A percentile compares a stretch with the other conserved stretches of the same genome.
Conservation (phyloP, 1,140 invertebrate species). For the Ganaspis sp. region DNA sequence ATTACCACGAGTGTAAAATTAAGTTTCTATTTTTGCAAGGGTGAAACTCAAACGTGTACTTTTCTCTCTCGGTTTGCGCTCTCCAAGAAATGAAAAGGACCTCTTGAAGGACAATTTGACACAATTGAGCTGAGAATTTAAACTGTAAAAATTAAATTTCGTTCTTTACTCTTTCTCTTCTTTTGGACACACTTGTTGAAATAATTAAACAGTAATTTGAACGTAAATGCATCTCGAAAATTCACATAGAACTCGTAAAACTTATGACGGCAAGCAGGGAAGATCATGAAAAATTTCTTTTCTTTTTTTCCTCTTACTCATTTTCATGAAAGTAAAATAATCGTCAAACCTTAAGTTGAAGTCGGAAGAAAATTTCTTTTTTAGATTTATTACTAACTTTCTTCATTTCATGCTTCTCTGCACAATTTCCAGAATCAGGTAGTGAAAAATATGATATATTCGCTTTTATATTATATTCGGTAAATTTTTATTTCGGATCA, state of each 20-base stretch:
- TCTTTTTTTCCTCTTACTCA: neutral
- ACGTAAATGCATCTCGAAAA: conserved; percentile 5
- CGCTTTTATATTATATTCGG: neutral
- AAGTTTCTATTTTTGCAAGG: conserved; percentile 20
- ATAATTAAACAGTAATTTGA: conserved; percentile 8
- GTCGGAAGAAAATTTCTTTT: neutral
- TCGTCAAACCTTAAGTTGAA: neutral
- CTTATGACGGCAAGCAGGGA: neutral
- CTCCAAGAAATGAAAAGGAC: neutral
- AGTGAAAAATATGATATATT: neutral
- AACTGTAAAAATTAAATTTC: neutral
- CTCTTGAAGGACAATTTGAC: neutral
- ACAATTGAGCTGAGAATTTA: neutral
- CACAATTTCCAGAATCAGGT: neutral
- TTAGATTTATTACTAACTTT: neutral
- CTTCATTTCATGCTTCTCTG: neutral
- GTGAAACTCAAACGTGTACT: neutral
- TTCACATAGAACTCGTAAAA: neutral
- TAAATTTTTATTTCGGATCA: neutral
- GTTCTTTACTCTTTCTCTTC: neutral
- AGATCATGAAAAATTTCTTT: neutral
- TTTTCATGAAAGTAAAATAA: conserved; percentile 11
- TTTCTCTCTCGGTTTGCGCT: neutral
- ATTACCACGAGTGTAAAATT: conserved; percentile 19
- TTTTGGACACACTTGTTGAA: neutral